These are phyloP conservation scores for Nothoprocta perdicaria DNA, from an alignment of 2,113 vertebrate genomes.

Conservation along the genomic window DNA sequence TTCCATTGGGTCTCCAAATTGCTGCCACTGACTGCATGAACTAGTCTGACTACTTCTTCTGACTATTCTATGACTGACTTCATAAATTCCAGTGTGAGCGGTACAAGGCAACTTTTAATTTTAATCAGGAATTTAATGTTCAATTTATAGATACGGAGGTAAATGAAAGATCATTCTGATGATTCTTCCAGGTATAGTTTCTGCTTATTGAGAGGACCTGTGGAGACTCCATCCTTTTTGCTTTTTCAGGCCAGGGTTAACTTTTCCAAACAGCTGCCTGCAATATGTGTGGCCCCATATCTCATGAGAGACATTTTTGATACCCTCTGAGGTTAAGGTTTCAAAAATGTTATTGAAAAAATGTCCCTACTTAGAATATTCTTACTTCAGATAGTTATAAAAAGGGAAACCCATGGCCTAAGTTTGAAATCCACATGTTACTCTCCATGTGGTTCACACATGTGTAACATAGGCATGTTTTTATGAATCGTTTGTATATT, in stretches of 20 bases:
- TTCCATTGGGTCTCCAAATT: neutral
- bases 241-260: slow-evolving; percentile 28
- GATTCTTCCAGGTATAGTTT: neutral
- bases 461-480: slow-evolving; percentile 73
- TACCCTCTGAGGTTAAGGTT: slow-evolving; percentile 59
- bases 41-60: neutral
- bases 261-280: slow-evolving; percentile 48
- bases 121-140: neutral
- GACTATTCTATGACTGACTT: neutral
- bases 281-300: slow-evolving; percentile 60
- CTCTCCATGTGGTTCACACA: slow-evolving; percentile 74
- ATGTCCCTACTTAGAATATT: slow-evolving; percentile 24
- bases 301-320: slow-evolving; percentile 61
- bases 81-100: neutral
- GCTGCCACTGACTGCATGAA: neutral
- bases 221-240: neutral
- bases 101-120: neutral
- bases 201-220: neutral
- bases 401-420: neutral
- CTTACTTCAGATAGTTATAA: neutral
- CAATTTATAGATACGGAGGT: neutral
- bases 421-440: slow-evolving; percentile 48
- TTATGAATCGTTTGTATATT: slow-evolving; percentile 75
- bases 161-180: neutral
- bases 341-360: slow-evolving; percentile 56